Evolutionary conservation across 2,797 vertebrate species (phyloP), one percentile per base, ranked within the genome.

Genomic region (Squalus acanthias): DNA sequence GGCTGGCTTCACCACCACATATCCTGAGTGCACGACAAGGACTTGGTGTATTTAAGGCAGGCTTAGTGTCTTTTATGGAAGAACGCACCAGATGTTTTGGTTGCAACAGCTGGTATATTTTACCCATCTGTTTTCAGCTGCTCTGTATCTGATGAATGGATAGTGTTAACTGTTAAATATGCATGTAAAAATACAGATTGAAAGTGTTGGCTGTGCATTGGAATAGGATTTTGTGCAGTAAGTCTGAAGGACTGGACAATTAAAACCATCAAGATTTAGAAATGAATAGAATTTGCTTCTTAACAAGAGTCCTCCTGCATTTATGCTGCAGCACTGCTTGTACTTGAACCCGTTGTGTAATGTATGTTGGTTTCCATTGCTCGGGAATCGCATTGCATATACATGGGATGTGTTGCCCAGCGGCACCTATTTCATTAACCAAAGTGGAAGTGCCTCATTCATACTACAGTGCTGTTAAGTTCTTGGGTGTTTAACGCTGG

Each of bases 121-220:
- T 89, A 63, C 15, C 57, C 89, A 92, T 92, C 89, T 89, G 53
- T 88, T 88, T 89, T 89, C 53, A 89, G 57, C 53, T 65, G 13
- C 60, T n/a, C 39, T 1, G 70, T 85, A 17, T 91, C 12, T 4
- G 57, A 63, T 10, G 57, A 33, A 65, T 39, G 89, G 89, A 65
- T 65, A 65, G 89, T 65, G 57, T 63, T 92, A 65, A 92, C 13
- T 92, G 29, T 60, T 91, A 29, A 63, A 63, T 20, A 20, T 82
- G n/a, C 79, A 82, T n/a, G 13, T 29, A 26, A 63, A 91, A 91
- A 33, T 60, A 57, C 26, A 91, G 53, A 60, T 60, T 53, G 50
- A 46, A 88, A 4, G 57, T 57, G 29, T 63, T 91, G 85, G 20
- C 8, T 88, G 57, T 79, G 29, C 74, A 79, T n/a, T 10, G 10